Evolutionary conservation across 2,797 vertebrate species (phyloP), one percentile per base, ranked within the genome.

Genomic region (Neostethus bicornis): DNA sequence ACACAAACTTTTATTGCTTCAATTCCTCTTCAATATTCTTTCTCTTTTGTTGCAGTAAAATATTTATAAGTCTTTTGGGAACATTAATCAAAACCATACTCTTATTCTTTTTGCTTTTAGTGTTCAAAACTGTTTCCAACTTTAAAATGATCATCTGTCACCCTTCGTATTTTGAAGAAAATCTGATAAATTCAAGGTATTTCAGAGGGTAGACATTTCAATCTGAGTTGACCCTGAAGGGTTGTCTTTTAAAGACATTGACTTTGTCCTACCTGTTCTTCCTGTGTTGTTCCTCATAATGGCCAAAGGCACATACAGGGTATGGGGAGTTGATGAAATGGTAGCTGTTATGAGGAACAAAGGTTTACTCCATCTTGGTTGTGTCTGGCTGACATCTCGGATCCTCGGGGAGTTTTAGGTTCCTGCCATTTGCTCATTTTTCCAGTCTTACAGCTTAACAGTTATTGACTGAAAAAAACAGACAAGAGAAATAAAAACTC

Each of bases 281-380:
- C n/a, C 37, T 39, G 20, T 62, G 56, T 74, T 78, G 67, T 67
- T 64, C 44, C 24, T 14, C 34, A 38, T 75, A 70, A 71, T 67
- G 67, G 70, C 48, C 76, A 29, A 2, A 21, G 43, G 65, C 66
- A 55, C 71, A 75, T 77, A 75, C 54, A 51, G 45, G 68, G 66
- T 50, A 39, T 44, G 41, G 23, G 50, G 43, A 51, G 47, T 59
- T 87, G 80, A 89, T 85, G 68, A 87, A 86, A 85, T 85, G 81
- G 45, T 57, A 73, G 53, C 62, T 59, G 61, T 68, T 77, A 58
- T 75, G 51, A 61, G 69, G 75, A 84, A 85, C 81, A 89, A 90
- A 84, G 66, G 70, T 73, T 83, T 69, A 75, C 74, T 81, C 73
- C 78, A 75, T 87, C 83, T 79, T 77, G 72, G 80, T 78, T 85